Evolutionary conservation across 2,797 vertebrate genomes (phyloP).

Genomic region (Podarcis lilfordi): DNA sequence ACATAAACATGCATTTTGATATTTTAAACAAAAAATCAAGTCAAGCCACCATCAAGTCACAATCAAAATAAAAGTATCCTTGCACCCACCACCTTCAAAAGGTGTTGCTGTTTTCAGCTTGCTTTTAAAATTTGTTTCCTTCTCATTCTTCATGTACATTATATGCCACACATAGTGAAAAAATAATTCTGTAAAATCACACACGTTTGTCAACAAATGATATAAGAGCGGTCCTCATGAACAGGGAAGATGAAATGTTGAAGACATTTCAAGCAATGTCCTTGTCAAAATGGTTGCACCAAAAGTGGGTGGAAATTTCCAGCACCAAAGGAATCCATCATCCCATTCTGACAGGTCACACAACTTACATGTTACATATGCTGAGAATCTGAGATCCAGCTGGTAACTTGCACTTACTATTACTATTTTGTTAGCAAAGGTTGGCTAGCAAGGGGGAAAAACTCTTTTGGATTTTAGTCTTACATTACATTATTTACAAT

Average conservation of each 20-base stretch:
- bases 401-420: slow-evolving; percentile 75
- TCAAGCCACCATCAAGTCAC: background rate
- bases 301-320: slow-evolving; percentile 78
- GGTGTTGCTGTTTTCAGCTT: slow-evolving; percentile 70
- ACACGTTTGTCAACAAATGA: slow-evolving; percentile 80
- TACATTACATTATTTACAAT: no score
- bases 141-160: slow-evolving; percentile 84
- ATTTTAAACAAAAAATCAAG: slow-evolving; percentile 56
- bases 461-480: background rate
- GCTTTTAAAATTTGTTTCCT: slow-evolving; percentile 67
- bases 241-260: slow-evolving; percentile 81
- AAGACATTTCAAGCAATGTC: slow-evolving; percentile 84
- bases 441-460: background rate
- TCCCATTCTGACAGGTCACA: slow-evolving; percentile 70
- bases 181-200: slow-evolving; percentile 80
- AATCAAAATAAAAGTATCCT: slow-evolving; percentile 34
- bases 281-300: slow-evolving; percentile 82
- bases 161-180: slow-evolving; percentile 83
- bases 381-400: slow-evolving; percentile 76
- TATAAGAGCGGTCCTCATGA: slow-evolving; percentile 82
- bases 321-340: slow-evolving; percentile 81
- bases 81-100: slow-evolving; percentile 51
- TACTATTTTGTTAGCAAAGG: slow-evolving; percentile 57
- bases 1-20: background rate
- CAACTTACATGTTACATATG: slow-evolving; percentile 81